Percentiles rank a stretch among this genome's conserved stretches.
Evolutionary conservation across 2,888 invertebrate species (phyloP).

Genomic region (Tetragnatha montana): DNA sequence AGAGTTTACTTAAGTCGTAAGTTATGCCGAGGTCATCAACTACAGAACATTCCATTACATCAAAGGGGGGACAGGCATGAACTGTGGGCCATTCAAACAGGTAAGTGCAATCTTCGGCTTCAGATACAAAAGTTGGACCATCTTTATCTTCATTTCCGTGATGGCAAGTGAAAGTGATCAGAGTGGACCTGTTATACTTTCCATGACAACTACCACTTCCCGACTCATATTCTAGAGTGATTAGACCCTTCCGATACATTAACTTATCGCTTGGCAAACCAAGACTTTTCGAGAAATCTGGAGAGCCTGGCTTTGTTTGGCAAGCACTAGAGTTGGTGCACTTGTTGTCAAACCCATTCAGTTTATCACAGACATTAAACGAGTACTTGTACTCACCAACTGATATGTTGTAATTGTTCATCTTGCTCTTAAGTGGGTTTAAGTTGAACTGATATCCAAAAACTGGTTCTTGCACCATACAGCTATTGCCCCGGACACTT

Average conservation of each 20-base stretch:
- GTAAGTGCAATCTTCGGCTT: constrained; percentile 69
- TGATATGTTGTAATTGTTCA: constrained; percentile 73
- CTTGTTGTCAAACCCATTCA: constrained; percentile 45
- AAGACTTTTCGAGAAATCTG: constrained; percentile 48
- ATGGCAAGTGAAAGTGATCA: constrained; percentile 67
- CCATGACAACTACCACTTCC: constrained; percentile 65
- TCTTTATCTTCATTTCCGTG: constrained; percentile 59
- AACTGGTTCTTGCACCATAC: constrained; percentile 74
- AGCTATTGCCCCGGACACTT: constrained; percentile 73
- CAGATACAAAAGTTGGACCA: constrained; percentile 63
- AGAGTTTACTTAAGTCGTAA: constrained; percentile 64
- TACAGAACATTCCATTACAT: constrained; percentile 58
- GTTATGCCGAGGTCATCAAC: constrained; percentile 31
- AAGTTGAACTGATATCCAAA: constrained; percentile 75
- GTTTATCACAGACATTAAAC: constrained; percentile 70
- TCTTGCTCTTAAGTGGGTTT: constrained; percentile 72
- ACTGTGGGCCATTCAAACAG: constrained; percentile 72
- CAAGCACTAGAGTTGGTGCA: constrained; percentile 69
- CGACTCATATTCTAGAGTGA: constrained; percentile 59
- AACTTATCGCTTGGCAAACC: constrained; percentile 54
- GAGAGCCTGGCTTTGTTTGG: constrained; percentile 56
- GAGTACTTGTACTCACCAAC: constrained; percentile 54
- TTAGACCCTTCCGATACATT: constrained; percentile 54
- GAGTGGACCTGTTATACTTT: constrained; percentile 59
- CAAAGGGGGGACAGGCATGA: constrained; percentile 71